These are phyloP conservation scores for Labeo catla DNA, from an alignment of 2,113 vertebrate species.

Conservation along the genomic window DNA sequence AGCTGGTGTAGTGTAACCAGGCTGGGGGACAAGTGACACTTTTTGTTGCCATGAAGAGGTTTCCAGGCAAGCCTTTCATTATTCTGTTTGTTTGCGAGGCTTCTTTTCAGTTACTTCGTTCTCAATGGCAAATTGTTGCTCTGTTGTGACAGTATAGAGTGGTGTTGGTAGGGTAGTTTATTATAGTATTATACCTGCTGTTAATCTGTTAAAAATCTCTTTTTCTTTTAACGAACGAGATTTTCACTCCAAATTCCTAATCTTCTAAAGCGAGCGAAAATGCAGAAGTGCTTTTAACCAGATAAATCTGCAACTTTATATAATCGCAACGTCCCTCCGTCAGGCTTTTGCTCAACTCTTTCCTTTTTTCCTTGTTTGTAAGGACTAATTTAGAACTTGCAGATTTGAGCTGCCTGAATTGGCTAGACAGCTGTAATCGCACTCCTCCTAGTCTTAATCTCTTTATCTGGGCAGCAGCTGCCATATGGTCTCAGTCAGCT, in stretches of 20 bases:
- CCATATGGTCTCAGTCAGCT: constrained; percentile 99
- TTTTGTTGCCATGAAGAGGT: constrained; percentile 49
- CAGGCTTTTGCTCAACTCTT: constrained; percentile 54
- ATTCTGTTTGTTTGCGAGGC: constrained; percentile 51
- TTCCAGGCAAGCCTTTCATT: constrained; percentile 53
- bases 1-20: constrained; percentile 46
- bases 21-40: constrained; percentile 51
- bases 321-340: background rate
- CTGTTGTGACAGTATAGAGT: background rate
- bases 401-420: constrained; percentile 99
- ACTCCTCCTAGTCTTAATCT: constrained; percentile 99
- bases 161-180: background rate
- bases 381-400: constrained; percentile 99
- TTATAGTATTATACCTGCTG: background rate
- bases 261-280: background rate
- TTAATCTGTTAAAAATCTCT: background rate
- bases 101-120: constrained; percentile 41
- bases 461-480: constrained; percentile 99
- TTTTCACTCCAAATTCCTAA: constrained; percentile 7
- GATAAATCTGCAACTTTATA: constrained; percentile 3
- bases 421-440: constrained; percentile 99
- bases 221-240: background rate
- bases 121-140: constrained; percentile 33
- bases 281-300: background rate
- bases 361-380: constrained; percentile 76